Evolutionary conservation across 2,797 vertebrate species (phyloP), one percentile per base, ranked within the genome.

Genomic region (Coendou prehensilis): DNA sequence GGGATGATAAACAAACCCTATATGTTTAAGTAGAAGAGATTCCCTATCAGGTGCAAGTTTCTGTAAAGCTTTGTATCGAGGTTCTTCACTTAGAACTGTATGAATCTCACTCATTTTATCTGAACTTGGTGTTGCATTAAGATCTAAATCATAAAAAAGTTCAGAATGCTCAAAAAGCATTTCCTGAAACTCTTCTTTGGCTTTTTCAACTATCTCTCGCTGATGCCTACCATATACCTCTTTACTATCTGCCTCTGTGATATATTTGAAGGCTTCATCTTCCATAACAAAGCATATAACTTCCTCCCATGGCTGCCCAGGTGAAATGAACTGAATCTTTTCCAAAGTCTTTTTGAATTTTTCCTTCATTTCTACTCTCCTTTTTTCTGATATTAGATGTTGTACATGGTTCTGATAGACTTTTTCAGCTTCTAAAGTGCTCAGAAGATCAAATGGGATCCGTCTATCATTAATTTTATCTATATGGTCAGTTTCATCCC

Each of bases 171-270:
- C 99, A 98, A 99, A 99, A 98, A 99, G 99, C 99, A 99, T 99
- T 99, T 99, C 99, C 99, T 99, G 99, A 99, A 99, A 99, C 98
- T 99, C 99, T 98, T 99, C 99, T 99, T 99, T 99, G 99, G 99
- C 99, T 99, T 99, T 99, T 99, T 99, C 99, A 98, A 99, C 99
- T 98, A 99, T 99, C 99, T 99, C 99, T 98, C 99, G 99, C 98
- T 99, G 99, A 98, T 99, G 99, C 96, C 99, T 99, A 97, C 99
- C 99, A 98, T 99, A 99, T 86, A 99, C 99, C 98, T 99, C 99
- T 98, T 99, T 99, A 96, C 99, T 99, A 97, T 99, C 99, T 94
- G 98, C 98, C 98, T 99, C 99, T 59, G 99, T 99, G 98, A 99
- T 99, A 96, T 99, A 99, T 98, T 99, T 99, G 98, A 99, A 99